Conservation (phyloP, 2,797 vertebrate species). For the Sebastes iracundus region DNA sequence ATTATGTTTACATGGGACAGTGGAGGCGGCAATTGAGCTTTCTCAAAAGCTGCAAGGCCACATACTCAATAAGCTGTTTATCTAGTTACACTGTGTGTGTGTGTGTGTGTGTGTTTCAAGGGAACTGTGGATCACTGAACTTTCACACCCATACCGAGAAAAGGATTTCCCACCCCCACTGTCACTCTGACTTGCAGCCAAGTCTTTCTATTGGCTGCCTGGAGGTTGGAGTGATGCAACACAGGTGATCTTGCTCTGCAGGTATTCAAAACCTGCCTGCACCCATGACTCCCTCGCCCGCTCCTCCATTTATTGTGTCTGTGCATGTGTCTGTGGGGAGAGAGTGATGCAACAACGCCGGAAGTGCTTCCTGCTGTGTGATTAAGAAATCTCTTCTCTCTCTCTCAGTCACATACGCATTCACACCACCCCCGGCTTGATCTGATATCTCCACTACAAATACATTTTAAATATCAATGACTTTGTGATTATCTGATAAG, state of each 20-base stretch:
- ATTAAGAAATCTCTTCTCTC: constrained; percentile 51
- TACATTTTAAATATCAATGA: constrained; percentile 4
- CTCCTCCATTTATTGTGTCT: constrained; percentile 43
- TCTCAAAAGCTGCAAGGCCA: constrained; percentile 60
- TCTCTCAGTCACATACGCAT: constrained; percentile 7
- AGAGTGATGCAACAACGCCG: constrained; percentile 61
- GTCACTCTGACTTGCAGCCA: background rate
- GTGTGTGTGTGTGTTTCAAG: constrained; percentile 23
- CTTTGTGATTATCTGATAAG: constrained; percentile 10
- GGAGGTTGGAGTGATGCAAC: constrained; percentile 59
- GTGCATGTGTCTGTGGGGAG: constrained; percentile 33
- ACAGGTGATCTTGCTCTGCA: constrained; percentile 71
- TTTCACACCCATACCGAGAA: constrained; percentile 49
- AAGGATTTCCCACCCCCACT: constrained; percentile 38
- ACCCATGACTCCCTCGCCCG: constrained; percentile 45
- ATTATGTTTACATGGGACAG: constrained; percentile 62
- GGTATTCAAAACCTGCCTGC: constrained; percentile 69
- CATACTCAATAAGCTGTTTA: constrained; percentile 55
- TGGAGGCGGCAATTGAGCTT: constrained; percentile 38
- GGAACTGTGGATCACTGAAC: constrained; percentile 66
- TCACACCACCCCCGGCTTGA: constrained; percentile 31
- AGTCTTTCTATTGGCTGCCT: constrained; percentile 59
- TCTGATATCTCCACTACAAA: constrained; percentile 6
- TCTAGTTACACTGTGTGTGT: constrained; percentile 39
- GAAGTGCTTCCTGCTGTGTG: constrained; percentile 58